These are phyloP conservation scores for Coryphaenoides rupestris DNA, from an alignment of 2,113 vertebrate genomes.

Conservation along the genomic window DNA sequence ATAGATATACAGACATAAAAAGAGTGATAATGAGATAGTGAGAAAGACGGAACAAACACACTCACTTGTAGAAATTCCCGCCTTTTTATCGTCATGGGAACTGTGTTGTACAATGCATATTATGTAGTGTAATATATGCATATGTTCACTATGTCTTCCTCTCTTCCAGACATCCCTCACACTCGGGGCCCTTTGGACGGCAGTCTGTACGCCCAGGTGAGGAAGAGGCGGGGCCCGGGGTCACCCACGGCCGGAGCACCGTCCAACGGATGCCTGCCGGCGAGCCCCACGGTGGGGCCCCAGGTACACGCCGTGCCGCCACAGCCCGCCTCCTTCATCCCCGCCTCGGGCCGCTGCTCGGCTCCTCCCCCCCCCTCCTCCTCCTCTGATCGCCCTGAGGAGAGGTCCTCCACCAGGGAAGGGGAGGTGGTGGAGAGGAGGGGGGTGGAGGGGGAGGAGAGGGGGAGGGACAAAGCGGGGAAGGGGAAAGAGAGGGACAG, in stretches of 20 bases:
- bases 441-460: slow-evolving; percentile 47
- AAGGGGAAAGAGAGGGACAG: slow-evolving; percentile 65
- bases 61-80: neutral
- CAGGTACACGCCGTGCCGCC: slow-evolving; percentile 30
- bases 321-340: slow-evolving; percentile 61
- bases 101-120: neutral
- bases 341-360: slow-evolving; percentile 65
- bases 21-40: no score
- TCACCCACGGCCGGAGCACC: slow-evolving; percentile 45
- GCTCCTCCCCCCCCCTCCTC: no score
- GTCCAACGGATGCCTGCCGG: slow-evolving; percentile 56
- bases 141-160: neutral
- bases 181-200: slow-evolving; percentile 85
- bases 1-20: no score
- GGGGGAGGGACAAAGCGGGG: slow-evolving; percentile 35
- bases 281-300: slow-evolving; percentile 57
- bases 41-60: no score
- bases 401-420: slow-evolving; percentile 46
- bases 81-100: neutral
- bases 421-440: slow-evolving; percentile 59
- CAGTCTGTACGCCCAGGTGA: slow-evolving; percentile 87
- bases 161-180: slow-evolving; percentile 75
- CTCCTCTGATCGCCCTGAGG: slow-evolving; percentile 55
- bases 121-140: neutral
- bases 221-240: slow-evolving; percentile 70